phyloP scores from a whole-genome alignment of 2,113 vertebrate genomes.

The Ellobius talpinus region DNA sequence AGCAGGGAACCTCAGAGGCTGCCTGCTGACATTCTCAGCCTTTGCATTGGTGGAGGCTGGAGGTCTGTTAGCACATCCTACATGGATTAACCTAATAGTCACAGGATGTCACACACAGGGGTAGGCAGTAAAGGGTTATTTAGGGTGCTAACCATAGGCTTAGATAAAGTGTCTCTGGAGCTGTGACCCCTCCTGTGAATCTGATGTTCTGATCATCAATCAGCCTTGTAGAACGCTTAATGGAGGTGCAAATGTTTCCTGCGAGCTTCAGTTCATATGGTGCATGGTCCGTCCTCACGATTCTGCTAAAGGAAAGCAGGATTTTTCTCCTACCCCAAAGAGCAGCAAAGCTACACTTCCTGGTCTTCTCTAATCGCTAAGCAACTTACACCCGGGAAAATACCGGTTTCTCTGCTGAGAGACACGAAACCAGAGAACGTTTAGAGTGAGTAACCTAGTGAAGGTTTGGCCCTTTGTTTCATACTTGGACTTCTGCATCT shows the following conservation, averaged over 20 bases:
- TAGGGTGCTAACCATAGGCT: not conserved
- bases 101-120: not conserved
- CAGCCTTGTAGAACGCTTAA: not conserved
- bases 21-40: not conserved
- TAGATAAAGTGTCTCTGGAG: not conserved
- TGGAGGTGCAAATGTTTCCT: not conserved
- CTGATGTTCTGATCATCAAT: not conserved
- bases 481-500: not conserved
- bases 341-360: not conserved
- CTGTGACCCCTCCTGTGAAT: not conserved
- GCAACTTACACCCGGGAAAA: not conserved
- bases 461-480: not conserved
- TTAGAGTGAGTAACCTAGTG: not conserved
- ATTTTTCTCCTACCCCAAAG: not conserved
- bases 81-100: too few species aligned
- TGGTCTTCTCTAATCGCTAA: not conserved
- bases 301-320: not conserved
- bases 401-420: not conserved
- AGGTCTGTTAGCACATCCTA: too few species aligned
- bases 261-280: not conserved
- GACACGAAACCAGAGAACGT: not conserved
- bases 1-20: too few species aligned
- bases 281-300: not conserved
- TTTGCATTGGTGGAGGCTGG: not conserved
- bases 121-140: too few species aligned